Conservation (phyloP, 2,888 invertebrate species). For the Hoplodrina ambigua region DNA sequence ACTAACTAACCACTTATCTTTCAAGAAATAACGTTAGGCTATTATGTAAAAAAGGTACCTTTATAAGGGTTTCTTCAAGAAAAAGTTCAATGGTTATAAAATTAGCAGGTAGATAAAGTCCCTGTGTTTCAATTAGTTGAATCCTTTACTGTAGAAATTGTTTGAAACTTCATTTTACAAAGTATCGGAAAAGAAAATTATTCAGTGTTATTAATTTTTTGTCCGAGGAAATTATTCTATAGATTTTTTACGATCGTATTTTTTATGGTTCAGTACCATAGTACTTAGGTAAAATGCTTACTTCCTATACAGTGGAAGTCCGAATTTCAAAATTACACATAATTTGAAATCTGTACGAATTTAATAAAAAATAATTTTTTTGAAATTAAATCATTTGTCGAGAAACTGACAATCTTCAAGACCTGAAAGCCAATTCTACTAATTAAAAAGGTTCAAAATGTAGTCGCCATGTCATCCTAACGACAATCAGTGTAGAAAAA, state of each 20-base stretch:
- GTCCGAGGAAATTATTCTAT: background rate
- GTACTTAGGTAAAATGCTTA: too few relatives aligned
- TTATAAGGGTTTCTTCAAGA: conserved; percentile 1
- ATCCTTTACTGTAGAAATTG: conserved; percentile 29
- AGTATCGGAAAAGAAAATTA: conserved; percentile 27
- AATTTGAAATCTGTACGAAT: too few relatives aligned
- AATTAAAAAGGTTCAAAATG: too few relatives aligned
- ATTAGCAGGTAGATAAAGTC: conserved; percentile 29
- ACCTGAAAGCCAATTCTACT: too few relatives aligned
- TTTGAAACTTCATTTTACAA: conserved; percentile 20
- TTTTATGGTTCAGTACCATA: background rate
- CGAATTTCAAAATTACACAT: too few relatives aligned
- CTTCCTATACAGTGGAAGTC: too few relatives aligned
- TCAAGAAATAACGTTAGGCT: background rate
- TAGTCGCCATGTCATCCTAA: too few relatives aligned
- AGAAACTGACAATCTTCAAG: too few relatives aligned
- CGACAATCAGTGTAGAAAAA: too few relatives aligned
- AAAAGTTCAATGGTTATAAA: conserved; percentile 30
- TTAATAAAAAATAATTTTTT: too few relatives aligned
- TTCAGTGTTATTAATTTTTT: conserved; percentile 19
- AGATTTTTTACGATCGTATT: background rate
- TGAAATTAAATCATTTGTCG: too few relatives aligned
- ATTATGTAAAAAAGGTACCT: background rate
- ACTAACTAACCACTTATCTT: conserved; percentile 9
- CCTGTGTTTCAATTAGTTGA: conserved; percentile 40